Conservation (phyloP, 2,113 vertebrate genomes). For the Corvus hawaiiensis region DNA sequence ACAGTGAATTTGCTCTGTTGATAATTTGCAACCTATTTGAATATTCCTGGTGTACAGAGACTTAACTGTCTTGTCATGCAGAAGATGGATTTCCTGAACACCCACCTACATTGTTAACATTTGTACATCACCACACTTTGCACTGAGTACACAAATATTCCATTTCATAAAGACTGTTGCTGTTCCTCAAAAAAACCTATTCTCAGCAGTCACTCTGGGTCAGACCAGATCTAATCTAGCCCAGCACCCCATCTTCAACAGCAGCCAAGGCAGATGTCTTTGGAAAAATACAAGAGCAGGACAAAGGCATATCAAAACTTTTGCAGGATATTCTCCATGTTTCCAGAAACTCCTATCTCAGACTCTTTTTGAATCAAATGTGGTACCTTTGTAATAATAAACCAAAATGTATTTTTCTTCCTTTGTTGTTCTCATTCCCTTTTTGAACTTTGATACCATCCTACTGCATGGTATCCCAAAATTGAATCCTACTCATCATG, state of each 20-base stretch:
- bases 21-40: not conserved
- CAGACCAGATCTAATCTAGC: not conserved
- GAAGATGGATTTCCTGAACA: not conserved
- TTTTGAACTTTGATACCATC: not conserved
- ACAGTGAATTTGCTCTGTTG: not conserved
- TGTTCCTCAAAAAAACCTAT: not conserved
- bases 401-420: not conserved
- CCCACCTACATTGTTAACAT: not conserved
- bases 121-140: not conserved
- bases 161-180: not conserved
- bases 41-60: not conserved
- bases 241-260: not conserved
- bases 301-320: not conserved
- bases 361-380: not conserved
- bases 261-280: not conserved
- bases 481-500: too few relatives aligned
- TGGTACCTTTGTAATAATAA: not conserved
- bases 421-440: not conserved
- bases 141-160: not conserved
- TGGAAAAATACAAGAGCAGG: not conserved
- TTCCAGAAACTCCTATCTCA: not conserved
- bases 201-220: not conserved
- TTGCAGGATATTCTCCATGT: not conserved
- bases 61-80: not conserved
- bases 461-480: too few relatives aligned